Conservation (phyloP, 1,140 invertebrate genomes). For the Nilaparvata lugens region DNA sequence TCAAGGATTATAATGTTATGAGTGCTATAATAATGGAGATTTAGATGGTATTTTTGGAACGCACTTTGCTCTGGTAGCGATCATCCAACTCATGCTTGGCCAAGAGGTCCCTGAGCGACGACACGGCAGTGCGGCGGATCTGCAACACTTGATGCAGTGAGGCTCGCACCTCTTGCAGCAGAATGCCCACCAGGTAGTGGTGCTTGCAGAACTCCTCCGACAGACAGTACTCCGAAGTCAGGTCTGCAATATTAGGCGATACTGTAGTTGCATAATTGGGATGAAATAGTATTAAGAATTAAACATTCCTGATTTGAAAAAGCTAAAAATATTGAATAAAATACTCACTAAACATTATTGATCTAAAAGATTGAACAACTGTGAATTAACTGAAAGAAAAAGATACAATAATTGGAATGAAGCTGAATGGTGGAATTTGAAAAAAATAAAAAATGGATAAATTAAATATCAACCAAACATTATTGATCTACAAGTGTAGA, state of each 20-base stretch:
- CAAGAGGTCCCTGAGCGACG: slow-evolving; percentile 71
- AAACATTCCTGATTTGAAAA: no score
- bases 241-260: slow-evolving; percentile 34
- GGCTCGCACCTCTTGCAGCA: slow-evolving; percentile 64
- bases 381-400: no score
- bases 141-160: slow-evolving; percentile 74
- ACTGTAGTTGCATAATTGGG: no score
- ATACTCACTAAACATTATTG: no score
- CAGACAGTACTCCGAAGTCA: slow-evolving; percentile 45
- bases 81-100: slow-evolving; percentile 93
- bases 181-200: slow-evolving; percentile 78
- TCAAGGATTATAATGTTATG: neutral
- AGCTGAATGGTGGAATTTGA: no score
- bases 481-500: no score
- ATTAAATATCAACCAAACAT: no score
- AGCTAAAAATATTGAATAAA: no score
- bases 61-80: slow-evolving; percentile 61
- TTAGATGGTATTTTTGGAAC: neutral
- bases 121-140: slow-evolving; percentile 67
- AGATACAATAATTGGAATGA: no score
- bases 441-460: no score
- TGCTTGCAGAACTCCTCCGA: slow-evolving; percentile 77
- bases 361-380: no score
- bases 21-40: neutral
- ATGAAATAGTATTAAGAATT: no score